A percentile compares a stretch with the other conserved stretches of the same genome.
Conservation (phyloP, 2,797 vertebrate species). For the Acanthurus tractus region DNA sequence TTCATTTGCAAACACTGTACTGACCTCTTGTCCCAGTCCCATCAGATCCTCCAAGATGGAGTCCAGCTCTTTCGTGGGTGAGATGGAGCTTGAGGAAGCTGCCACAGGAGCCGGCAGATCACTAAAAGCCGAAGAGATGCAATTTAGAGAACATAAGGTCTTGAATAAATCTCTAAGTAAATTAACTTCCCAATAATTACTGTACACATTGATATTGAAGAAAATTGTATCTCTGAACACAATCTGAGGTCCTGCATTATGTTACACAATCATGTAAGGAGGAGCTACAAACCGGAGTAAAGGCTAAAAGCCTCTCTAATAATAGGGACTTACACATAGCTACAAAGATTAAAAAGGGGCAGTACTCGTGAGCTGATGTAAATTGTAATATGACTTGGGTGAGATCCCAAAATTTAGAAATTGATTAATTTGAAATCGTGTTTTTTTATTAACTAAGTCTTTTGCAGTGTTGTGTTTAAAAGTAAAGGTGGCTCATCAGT, state of each 20-base stretch:
- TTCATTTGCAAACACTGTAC: constrained; percentile 7
- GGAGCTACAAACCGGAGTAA: not conserved
- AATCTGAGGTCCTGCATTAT: no score
- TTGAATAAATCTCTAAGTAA: not conserved
- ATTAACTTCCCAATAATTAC: not conserved
- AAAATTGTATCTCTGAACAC: not conserved
- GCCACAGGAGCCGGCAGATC: constrained; percentile 70
- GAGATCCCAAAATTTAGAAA: not conserved
- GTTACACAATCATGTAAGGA: not conserved
- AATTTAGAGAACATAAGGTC: not conserved
- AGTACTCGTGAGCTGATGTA: not conserved
- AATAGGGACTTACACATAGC: not conserved
- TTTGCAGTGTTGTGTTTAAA: not conserved
- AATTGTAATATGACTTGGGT: not conserved
- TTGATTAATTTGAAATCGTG: no score
- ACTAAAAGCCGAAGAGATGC: constrained; percentile 61
- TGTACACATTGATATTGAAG: not conserved
- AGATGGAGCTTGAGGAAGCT: constrained; percentile 49
- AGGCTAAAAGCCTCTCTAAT: not conserved
- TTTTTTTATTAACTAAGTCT: not conserved
- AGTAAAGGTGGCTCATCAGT: not conserved
- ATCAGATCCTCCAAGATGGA: constrained; percentile 82
- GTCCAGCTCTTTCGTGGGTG: constrained; percentile 82
- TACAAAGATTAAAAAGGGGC: not conserved
- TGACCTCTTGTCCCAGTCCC: constrained; percentile 76